These are phyloP conservation scores for Leptobrachium ailaonicum DNA, from an alignment of 2,113 vertebrate genomes.

Conservation along the genomic window DNA sequence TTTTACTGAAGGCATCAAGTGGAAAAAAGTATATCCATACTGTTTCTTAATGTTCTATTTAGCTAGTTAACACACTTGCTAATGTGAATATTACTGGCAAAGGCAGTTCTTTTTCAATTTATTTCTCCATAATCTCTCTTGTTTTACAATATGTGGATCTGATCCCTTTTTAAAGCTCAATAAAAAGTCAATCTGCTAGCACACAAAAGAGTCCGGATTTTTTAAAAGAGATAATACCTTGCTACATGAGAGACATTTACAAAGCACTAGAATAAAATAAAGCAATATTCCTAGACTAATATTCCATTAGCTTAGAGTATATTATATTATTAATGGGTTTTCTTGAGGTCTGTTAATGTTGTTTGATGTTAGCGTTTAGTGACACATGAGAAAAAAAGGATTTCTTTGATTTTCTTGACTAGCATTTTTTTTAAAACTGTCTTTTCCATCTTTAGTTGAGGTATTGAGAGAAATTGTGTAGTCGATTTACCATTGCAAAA, in stretches of 20 bases:
- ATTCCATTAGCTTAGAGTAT: no score
- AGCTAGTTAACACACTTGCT: background rate
- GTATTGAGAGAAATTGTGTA: no score
- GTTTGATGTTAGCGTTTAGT: no score
- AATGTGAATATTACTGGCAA: conserved; percentile 1
- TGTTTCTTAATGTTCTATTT: background rate
- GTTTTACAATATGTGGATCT: conserved; percentile 1
- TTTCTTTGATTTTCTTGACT: no score
- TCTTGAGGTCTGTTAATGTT: no score
- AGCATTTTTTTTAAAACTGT: no score
- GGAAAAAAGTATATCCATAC: background rate
- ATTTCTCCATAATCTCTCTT: background rate
- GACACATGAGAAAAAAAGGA: no score
- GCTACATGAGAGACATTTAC: background rate
- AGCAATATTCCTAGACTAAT: no score
- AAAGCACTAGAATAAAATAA: background rate
- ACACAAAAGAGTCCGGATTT: background rate
- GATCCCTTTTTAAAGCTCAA: conserved; percentile 1
- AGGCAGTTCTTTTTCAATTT: background rate
- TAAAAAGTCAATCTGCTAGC: background rate
- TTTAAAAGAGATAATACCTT: background rate
- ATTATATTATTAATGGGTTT: no score
- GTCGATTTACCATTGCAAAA: no score
- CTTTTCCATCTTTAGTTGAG: no score
- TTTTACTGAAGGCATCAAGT: background rate